A percentile compares a stretch with the other conserved stretches of the same genome.
phyloP scores from a whole-genome alignment of 2,888 invertebrate species.

The Taphrorychus bicolor region DNA sequence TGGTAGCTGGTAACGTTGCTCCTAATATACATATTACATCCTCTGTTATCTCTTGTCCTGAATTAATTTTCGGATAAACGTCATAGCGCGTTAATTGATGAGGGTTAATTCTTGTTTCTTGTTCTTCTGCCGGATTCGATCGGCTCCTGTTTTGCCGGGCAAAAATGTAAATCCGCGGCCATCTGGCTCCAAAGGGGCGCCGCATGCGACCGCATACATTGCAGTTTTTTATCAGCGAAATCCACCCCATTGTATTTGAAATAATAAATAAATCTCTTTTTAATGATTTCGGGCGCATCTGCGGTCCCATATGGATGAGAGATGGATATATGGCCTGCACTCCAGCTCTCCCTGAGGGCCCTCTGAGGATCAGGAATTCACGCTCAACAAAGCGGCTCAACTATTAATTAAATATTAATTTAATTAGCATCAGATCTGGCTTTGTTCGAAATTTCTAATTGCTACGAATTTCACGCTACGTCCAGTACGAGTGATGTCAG shows the following conservation, averaged over 20 bases:
- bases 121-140: not conserved
- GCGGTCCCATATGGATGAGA: slow-evolving; percentile 7
- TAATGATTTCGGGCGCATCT: slow-evolving; percentile 32
- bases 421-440: slow-evolving; percentile 29
- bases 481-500: slow-evolving; percentile 22
- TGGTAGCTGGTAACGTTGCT: slow-evolving; percentile 26
- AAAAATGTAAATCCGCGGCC: slow-evolving; percentile 8
- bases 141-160: not conserved
- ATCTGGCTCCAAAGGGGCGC: slow-evolving; percentile 16
- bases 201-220: slow-evolving; percentile 25
- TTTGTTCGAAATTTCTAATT: slow-evolving; percentile 33
- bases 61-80: slow-evolving; percentile 29
- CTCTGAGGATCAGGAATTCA: not conserved
- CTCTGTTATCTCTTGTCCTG: slow-evolving; percentile 8
- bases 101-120: slow-evolving; percentile 19
- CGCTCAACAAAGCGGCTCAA: not conserved
- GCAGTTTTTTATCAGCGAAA: slow-evolving; percentile 24
- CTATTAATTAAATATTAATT: slow-evolving; percentile 23
- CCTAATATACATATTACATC: slow-evolving; percentile 32
- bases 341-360: not conserved
- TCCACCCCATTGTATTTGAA: slow-evolving; percentile 23
- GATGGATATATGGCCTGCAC: not conserved
- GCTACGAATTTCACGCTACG: slow-evolving; percentile 28
- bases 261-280: slow-evolving; percentile 38
- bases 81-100: slow-evolving; percentile 26